Percentiles rank a stretch among this genome's conserved stretches.
Evolutionary conservation across 1,140 invertebrate genomes (phyloP).

Genomic region (Idris sp.): DNA sequence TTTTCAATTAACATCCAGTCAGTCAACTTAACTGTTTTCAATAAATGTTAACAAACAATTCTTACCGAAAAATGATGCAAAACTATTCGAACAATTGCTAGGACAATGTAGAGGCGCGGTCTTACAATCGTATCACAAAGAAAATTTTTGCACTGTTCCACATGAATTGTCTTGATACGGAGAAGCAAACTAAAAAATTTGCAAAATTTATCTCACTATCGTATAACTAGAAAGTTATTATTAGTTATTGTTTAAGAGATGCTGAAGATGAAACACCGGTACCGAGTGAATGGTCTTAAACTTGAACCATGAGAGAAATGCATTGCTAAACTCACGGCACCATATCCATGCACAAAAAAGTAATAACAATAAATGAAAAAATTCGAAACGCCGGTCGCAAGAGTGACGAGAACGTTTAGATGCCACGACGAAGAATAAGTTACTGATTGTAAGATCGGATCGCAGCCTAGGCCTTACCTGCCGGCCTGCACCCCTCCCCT

Average conservation of each 20-base stretch:
- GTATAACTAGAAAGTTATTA: constrained; percentile 61
- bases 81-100: too few species aligned
- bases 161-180: constrained; percentile 15
- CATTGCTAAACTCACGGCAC: constrained; percentile 59
- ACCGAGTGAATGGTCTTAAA: constrained; percentile 28
- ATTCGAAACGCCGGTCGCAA: constrained; percentile 17
- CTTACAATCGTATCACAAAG: too few species aligned
- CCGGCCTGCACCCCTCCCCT: constrained; percentile 55
- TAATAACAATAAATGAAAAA: too few species aligned
- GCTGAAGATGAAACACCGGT: constrained; percentile 39
- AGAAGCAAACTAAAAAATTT: too few species aligned
- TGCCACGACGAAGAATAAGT: constrained; percentile 72
- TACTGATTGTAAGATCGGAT: constrained; percentile 71
- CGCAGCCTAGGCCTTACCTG: constrained; percentile 68
- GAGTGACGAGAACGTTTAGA: constrained; percentile 64
- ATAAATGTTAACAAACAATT: too few species aligned
- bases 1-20: too few species aligned
- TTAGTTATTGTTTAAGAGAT: constrained; percentile 45
- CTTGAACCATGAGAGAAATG: constrained; percentile 57
- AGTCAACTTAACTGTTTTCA: too few species aligned
- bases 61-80: too few species aligned
- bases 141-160: constrained; percentile 50
- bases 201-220: constrained; percentile 34
- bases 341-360: too few species aligned
- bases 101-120: too few species aligned